Conservation (phyloP, 2,113 vertebrate genomes). For the Origma solitaria region DNA sequence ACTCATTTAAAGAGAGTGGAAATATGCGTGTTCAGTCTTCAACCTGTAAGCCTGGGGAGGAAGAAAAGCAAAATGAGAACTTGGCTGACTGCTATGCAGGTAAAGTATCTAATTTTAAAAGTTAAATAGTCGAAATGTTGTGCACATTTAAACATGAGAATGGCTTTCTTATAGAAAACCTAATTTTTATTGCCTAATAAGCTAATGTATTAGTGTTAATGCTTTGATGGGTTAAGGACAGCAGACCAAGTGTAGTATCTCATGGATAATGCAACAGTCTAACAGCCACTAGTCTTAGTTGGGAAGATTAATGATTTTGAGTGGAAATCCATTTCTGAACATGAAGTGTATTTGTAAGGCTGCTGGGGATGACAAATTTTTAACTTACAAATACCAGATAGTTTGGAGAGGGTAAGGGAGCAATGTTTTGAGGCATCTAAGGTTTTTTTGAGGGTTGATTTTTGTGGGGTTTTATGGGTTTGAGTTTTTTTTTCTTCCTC, state of each 20-base stretch:
- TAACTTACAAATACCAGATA: background rate
- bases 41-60: background rate
- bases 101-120: conserved; percentile 3
- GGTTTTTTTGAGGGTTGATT: background rate
- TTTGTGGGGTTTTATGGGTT: background rate
- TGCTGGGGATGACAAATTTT: background rate
- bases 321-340: background rate
- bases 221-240: background rate
- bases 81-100: conserved; percentile 25
- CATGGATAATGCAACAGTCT: background rate
- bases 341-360: background rate
- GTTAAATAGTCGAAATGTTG: background rate
- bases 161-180: background rate
- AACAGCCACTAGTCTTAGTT: background rate
- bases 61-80: background rate
- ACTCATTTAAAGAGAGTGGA: background rate
- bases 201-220: background rate
- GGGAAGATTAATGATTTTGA: background rate
- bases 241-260: background rate
- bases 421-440: background rate
- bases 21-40: background rate
- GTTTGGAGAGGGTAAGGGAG: background rate
- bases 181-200: background rate
- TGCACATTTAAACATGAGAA: background rate
- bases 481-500: background rate